Evolutionary conservation across 2,797 vertebrate species (phyloP), one percentile per base, ranked within the genome.

Genomic region (Aplochiton taeniatus): DNA sequence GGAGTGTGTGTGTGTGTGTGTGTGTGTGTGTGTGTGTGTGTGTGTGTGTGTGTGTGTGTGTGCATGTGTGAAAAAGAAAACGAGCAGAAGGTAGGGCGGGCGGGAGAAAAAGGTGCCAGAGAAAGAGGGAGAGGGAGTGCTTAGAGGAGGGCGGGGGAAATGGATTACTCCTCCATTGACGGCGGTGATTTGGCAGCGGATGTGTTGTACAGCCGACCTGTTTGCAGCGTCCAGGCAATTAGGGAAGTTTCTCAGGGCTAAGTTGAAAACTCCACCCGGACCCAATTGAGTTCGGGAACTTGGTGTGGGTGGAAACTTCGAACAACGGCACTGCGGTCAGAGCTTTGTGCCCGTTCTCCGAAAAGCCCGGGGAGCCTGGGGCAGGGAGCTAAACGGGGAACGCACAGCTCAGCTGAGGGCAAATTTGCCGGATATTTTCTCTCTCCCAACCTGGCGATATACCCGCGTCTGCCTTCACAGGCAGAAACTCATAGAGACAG

Each of bases 111-210:
- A 19, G 70, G 46, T 50, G 60, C 61, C 66, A 42, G 68, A 58
- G 57, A 13, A 19, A 54, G 65, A 54, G 52, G 11, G 52, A 52
- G 50, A 3, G 50, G 11, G 42, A 16, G 9, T 3, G 31, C 31
- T 19, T 14, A 46, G 47, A 1, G 16, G 0, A 52, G 51, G 62
- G 50, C n/a, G n/a, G 48, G 50, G 14, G 56, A 55, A 67, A 85
- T 81, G 58, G 77, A 84, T 83, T 79, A 73, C 66, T 66, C 61
- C 64, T 50, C 61, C 59, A 74, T 75, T 71, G 85, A 78, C 69
- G 68, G 61, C 58, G 65, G 64, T 53, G 73, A 76, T 79, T 68
- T 64, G 65, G 76, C 75, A 65, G 62, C 61, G 70, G 68, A 72
- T 79, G 61, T 63, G 76, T 72, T 61, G 48, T 58, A 61, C 66